Base-by-base conservation (phyloP, 2,888 invertebrate genomes). In the Escarpia spicata region DNA sequence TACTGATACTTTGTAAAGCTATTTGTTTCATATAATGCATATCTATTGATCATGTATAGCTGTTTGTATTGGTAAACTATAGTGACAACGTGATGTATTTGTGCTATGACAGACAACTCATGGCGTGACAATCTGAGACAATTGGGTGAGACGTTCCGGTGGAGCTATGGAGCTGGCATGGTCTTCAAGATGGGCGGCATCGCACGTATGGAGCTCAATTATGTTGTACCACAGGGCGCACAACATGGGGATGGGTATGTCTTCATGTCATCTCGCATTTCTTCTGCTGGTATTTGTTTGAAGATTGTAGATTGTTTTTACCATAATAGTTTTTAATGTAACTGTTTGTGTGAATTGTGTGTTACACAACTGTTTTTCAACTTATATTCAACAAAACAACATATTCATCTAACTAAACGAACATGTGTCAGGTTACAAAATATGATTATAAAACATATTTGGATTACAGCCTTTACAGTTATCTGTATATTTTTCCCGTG, bases 141-240 rank as follows among this genome's bases (percentile, higher is more conserved):
- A 26, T 75, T 75, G 26, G 75, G 75, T 15, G 92, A 93, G 12
- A 60, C 37, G 6, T 37, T 96, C 91, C 95, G 99, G 93, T 97
- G 98, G 95, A 97, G 99, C 3, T 97, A 97, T 95, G 99, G 99
- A 60, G 96, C 98, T 92, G 99, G 99, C 31, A 96, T 99, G 92
- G 98, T 98, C 26, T 97, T 99, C 95, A 97, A 98, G 94, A 97
- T 99, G 93, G 98, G 98, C 94, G 97, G 98, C 94, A 97, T 98
- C 94, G 99, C 99, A n/a, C 97, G 99, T 93, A 97, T 99, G 92
- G 99, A 99, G 97, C 97, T 99, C 92, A 99, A 99, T 97, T 99
- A 99, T 97, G 98, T 98, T 96, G 97, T 98, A 95, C 99, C 99
- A 90, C 95, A 98, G 92, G 97, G 97, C 91, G 97, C 97, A 94